A percentile compares a stretch with the other conserved stretches of the same genome.
phyloP scores from a whole-genome alignment of 2,888 invertebrate genomes.

The Drosophila maculinotata region DNA sequence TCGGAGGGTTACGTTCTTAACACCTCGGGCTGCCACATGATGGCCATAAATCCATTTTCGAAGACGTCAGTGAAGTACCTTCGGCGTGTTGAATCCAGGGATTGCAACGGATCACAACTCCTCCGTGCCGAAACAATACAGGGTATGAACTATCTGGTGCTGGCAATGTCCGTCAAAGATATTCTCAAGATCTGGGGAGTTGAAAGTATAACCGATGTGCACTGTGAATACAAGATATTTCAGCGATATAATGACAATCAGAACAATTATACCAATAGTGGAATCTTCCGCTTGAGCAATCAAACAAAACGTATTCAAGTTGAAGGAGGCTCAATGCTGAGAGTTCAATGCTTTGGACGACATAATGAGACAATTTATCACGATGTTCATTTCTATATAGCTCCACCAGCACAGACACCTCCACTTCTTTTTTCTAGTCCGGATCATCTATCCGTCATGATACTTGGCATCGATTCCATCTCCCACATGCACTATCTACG shows the following conservation, averaged over 20 bases:
- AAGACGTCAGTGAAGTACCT: neutral
- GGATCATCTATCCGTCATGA: conserved; percentile 88
- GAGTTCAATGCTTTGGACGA: conserved; percentile 1
- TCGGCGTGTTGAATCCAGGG: neutral
- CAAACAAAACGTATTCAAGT: neutral
- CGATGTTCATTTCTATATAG: conserved; percentile 32
- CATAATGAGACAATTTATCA: conserved; percentile 1
- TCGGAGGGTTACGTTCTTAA: conserved; percentile 35
- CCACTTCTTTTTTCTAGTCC: neutral
- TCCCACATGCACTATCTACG: conserved; percentile 93
- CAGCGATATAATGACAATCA: neutral
- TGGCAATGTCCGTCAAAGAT: conserved; percentile 74
- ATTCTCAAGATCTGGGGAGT: conserved; percentile 81
- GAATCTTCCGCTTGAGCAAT: neutral
- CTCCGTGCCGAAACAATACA: conserved; percentile 1
- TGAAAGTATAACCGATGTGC: neutral
- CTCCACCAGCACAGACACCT: neutral
- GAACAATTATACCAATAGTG: neutral
- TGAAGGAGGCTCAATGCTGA: neutral
- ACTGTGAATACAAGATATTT: conserved; percentile 1
- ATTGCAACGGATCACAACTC: conserved; percentile 12
- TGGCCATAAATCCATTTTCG: conserved; percentile 22
- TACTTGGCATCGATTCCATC: conserved; percentile 93
- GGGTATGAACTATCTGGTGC: conserved; percentile 7
- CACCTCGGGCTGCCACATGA: conserved; percentile 39